phyloP scores from a whole-genome alignment of 2,113 vertebrate species.

The Emydura subglobosa region DNA sequence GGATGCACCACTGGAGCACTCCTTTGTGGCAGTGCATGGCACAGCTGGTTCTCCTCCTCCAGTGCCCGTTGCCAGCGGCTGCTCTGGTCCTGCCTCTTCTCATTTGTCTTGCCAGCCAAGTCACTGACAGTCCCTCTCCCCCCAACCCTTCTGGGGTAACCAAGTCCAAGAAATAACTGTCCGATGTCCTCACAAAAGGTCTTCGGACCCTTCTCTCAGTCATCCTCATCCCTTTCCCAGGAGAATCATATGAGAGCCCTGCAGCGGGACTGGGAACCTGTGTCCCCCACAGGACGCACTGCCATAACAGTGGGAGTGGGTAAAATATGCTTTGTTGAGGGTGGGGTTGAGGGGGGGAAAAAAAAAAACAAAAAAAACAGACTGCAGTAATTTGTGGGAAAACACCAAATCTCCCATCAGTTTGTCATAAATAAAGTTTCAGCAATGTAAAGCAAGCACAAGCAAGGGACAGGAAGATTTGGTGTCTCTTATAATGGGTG shows the following conservation, averaged over 20 bases:
- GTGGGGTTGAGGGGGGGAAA: neutral
- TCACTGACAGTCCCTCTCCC: neutral
- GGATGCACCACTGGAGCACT: too few relatives aligned
- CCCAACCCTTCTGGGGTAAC: neutral
- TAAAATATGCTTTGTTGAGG: neutral
- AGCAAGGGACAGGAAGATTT: neutral
- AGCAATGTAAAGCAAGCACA: neutral
- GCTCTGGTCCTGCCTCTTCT: too few relatives aligned
- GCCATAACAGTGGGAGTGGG: neutral
- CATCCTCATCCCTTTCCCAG: neutral
- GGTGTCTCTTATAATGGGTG: neutral
- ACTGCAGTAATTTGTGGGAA: neutral
- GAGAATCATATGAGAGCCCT: neutral
- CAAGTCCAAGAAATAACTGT: neutral
- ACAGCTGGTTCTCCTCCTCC: too few relatives aligned
- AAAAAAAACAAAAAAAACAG: neutral
- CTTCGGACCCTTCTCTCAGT: neutral
- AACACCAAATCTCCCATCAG: neutral
- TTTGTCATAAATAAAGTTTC: neutral
- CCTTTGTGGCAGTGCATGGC: too few relatives aligned
- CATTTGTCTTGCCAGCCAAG: too few relatives aligned
- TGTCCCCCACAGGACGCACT: neutral
- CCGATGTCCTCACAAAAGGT: neutral
- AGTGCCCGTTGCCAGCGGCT: too few relatives aligned
- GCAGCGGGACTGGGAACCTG: neutral